Evolutionary conservation across 2,797 vertebrate genomes (phyloP).

Genomic region (Momotus momota): DNA sequence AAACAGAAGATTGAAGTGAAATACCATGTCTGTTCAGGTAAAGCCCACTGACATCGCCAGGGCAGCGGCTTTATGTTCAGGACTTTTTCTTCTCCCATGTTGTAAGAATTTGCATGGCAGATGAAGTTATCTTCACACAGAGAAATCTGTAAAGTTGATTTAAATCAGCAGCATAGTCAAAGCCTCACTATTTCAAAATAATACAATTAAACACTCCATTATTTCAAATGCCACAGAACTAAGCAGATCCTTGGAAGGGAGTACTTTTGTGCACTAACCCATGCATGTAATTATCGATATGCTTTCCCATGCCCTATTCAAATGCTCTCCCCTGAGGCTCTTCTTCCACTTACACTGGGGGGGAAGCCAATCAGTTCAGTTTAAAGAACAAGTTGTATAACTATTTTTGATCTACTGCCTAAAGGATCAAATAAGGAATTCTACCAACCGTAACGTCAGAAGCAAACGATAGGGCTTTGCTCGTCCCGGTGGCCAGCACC

Average conservation of each 20-base stretch:
- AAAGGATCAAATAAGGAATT: slow-evolving; percentile 36
- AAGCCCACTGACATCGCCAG: neutral
- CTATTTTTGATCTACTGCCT: slow-evolving; percentile 44
- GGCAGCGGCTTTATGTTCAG: neutral
- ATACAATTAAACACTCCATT: slow-evolving; percentile 52
- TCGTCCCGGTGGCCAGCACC: neutral
- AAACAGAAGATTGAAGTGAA: neutral
- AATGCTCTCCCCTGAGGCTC: slow-evolving; percentile 37
- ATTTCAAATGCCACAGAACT: slow-evolving; percentile 39
- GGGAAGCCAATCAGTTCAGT: slow-evolving; percentile 1
- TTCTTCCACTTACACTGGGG: slow-evolving; percentile 39
- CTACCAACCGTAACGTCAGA: neutral
- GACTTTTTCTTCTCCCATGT: neutral
- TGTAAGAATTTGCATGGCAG: neutral
- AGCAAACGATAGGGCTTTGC: neutral
- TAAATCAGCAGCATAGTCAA: slow-evolving; percentile 61
- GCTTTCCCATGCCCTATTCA: slow-evolving; percentile 16
- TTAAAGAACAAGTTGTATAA: slow-evolving; percentile 54
- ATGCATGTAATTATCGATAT: slow-evolving; percentile 53
- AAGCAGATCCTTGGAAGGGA: slow-evolving; percentile 40
- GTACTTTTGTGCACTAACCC: slow-evolving; percentile 46
- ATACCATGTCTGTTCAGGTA: neutral
- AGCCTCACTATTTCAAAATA: slow-evolving; percentile 56
- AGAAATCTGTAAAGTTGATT: slow-evolving; percentile 36
- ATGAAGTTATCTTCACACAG: slow-evolving; percentile 6